Conservation (phyloP, 2,113 vertebrate species). For the Mustelus asterias region DNA sequence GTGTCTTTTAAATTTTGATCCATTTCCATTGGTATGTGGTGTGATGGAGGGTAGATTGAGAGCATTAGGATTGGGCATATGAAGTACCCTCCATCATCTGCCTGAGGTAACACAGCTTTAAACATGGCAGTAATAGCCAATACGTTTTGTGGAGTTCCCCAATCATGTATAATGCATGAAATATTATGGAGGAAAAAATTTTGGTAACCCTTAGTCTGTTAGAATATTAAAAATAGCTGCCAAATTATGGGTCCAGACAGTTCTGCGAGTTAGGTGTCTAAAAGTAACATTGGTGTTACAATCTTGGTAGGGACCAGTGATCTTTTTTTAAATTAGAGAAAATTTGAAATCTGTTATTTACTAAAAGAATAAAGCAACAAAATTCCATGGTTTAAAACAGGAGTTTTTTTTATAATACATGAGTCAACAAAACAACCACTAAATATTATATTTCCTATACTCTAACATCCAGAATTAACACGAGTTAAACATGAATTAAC, state of each 20-base stretch:
- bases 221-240: background rate
- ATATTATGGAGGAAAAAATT: background rate
- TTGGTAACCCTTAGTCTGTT: background rate
- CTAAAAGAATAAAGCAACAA: too few species aligned
- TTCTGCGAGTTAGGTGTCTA: background rate
- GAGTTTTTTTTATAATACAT: too few species aligned
- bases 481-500: too few species aligned
- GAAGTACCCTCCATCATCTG: background rate
- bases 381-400: too few species aligned
- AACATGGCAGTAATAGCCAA: background rate
- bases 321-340: too few species aligned
- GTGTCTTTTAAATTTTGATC: background rate
- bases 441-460: too few species aligned
- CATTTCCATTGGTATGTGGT: background rate
- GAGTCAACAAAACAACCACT: too few species aligned
- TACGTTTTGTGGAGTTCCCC: background rate
- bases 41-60: background rate
- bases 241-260: background rate
- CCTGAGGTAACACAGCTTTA: background rate
- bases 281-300: background rate
- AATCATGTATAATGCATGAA: background rate
- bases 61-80: background rate
- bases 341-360: too few species aligned
- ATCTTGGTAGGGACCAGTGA: too few species aligned
- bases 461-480: too few species aligned